Percentiles rank a stretch among this genome's conserved stretches.
phyloP scores from a whole-genome alignment of 2,797 vertebrate species.

The Hippocampus kuda region DNA sequence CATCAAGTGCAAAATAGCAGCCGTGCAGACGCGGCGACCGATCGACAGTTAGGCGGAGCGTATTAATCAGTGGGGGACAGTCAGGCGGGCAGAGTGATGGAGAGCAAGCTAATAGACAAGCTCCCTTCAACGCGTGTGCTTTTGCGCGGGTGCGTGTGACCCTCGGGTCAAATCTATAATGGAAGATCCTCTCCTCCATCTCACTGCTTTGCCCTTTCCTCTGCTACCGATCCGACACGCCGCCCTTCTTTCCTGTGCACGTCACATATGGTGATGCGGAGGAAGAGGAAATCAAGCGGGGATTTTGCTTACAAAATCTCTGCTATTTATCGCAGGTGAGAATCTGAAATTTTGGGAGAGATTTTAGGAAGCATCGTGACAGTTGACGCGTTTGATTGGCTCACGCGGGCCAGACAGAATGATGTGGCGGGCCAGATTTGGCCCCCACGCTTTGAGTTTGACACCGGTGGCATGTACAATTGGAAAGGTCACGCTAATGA shows the following conservation, averaged over 20 bases:
- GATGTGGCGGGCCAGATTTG: too few relatives aligned
- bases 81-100: slow-evolving; percentile 29
- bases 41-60: slow-evolving; percentile 11
- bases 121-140: slow-evolving; percentile 16
- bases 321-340: too few relatives aligned
- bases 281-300: not conserved
- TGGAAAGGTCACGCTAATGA: not conserved
- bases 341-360: too few relatives aligned
- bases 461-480: not conserved
- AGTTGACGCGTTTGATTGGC: too few relatives aligned
- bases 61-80: slow-evolving; percentile 30
- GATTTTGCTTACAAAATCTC: too few relatives aligned
- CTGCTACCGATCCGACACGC: slow-evolving; percentile 6
- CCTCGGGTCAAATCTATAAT: slow-evolving; percentile 48
- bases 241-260: not conserved
- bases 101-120: slow-evolving; percentile 37
- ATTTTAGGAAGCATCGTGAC: too few relatives aligned
- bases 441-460: too few relatives aligned
- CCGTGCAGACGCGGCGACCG: slow-evolving; percentile 1
- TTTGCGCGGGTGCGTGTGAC: slow-evolving; percentile 9
- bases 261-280: not conserved
- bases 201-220: slow-evolving; percentile 32
- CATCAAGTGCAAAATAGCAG: not conserved
- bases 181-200: slow-evolving; percentile 44
- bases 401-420: too few relatives aligned